Conservation (phyloP, 2,797 vertebrate genomes). For the Gymnoscopelus braueri region DNA sequence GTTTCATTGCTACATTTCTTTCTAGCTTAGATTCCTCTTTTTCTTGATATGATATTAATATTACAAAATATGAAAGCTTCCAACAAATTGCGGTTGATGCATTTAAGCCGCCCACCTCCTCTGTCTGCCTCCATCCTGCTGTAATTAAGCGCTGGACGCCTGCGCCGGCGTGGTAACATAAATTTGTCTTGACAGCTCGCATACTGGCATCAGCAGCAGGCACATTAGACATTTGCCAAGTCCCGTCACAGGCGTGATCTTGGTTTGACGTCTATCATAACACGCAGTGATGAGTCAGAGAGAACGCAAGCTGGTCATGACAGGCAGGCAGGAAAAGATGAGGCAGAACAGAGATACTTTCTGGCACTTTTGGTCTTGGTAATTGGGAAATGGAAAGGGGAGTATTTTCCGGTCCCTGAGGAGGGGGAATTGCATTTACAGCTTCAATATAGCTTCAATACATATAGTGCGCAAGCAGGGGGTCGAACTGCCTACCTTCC, state of each 20-base stretch:
- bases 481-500: no score
- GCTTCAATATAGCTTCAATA: no score
- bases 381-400: no score
- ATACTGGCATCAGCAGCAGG: neutral
- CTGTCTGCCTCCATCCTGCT: neutral
- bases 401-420: no score
- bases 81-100: no score
- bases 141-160: neutral
- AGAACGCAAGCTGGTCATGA: neutral
- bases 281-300: neutral
- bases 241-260: neutral
- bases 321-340: neutral
- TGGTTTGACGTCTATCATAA: conserved; percentile 5
- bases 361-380: no score
- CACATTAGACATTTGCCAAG: conserved; percentile 1
- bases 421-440: no score
- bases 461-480: no score
- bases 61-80: no score
- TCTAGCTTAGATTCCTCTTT: no score
- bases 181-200: conserved; percentile 19
- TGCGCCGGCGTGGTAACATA: conserved; percentile 1
- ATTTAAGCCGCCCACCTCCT: conserved; percentile 18
- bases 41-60: no score
- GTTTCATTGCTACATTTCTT: no score
- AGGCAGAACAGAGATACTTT: neutral